Conservation (phyloP, 2,888 invertebrate genomes). For the Euplexia lucipara region DNA sequence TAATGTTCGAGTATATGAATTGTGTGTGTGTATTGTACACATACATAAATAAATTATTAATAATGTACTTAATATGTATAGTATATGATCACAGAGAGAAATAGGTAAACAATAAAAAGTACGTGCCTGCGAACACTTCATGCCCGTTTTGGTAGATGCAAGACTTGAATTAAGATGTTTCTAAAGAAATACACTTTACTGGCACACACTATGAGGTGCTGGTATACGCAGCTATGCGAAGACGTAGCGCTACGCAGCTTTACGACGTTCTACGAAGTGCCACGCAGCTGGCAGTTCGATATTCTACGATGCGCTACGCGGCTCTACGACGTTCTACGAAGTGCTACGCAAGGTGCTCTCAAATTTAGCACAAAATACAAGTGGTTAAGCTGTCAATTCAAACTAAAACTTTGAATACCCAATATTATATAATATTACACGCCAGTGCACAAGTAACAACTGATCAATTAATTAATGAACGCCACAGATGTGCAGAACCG, state of each 20-base stretch:
- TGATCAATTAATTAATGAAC: constrained; percentile 57
- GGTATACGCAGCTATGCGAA: neutral
- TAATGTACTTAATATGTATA: no score
- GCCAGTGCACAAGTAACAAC: constrained; percentile 34
- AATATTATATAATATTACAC: constrained; percentile 21
- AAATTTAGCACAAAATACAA: neutral
- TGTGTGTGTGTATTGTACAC: no score
- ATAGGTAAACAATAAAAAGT: no score
- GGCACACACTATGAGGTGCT: no score
- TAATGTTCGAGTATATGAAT: no score
- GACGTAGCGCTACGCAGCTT: neutral
- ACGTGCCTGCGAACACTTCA: no score
- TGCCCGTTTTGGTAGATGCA: no score
- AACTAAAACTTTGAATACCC: constrained; percentile 9
- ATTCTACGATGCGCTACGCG: neutral
- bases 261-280: neutral
- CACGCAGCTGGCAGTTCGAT: neutral
- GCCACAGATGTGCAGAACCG: constrained; percentile 51
- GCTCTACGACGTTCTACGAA: no score
- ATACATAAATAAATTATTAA: no score
- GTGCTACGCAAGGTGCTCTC: neutral
- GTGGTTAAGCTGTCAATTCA: neutral
- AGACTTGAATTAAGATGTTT: no score
- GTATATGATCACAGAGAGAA: no score
- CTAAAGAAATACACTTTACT: no score